Conservation (phyloP, 92 coral and sea anemone species). For the Galaxea fascicularis region DNA sequence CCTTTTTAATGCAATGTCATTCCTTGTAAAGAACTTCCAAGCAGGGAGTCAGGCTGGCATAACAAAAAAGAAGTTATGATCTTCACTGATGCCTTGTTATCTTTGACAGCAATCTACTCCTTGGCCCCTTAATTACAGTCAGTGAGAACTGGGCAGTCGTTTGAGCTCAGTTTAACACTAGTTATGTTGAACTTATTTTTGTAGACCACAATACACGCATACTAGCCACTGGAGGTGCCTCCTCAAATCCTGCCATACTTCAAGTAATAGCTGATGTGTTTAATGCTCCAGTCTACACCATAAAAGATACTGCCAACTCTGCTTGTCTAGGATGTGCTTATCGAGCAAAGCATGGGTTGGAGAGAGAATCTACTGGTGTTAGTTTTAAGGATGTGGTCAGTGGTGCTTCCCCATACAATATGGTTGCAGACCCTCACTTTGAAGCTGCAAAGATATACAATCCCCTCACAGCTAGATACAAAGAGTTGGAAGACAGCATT, state of each 20-base stretch:
- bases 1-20: too few relatives aligned
- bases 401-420: slow-evolving; percentile 75
- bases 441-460: slow-evolving; percentile 65
- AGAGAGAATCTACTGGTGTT: slow-evolving; percentile 55
- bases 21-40: too few relatives aligned
- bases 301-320: slow-evolving; percentile 94
- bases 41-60: too few relatives aligned
- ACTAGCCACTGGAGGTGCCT: slow-evolving; percentile 99
- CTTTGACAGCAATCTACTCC: too few relatives aligned
- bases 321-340: slow-evolving; percentile 98
- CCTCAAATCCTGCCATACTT: slow-evolving; percentile 89
- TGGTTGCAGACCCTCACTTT: slow-evolving; percentile 78
- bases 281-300: slow-evolving; percentile 93
- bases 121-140: too few relatives aligned
- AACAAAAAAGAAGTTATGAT: too few relatives aligned
- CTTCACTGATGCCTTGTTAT: too few relatives aligned
- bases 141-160: too few relatives aligned
- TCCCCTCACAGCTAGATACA: slow-evolving; percentile 79
- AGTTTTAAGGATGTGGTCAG: slow-evolving; percentile 77
- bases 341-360: slow-evolving; percentile 91
- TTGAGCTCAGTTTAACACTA: too few relatives aligned
- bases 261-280: slow-evolving; percentile 91
- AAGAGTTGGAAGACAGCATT: slow-evolving; percentile 74
- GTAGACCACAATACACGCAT: slow-evolving; percentile 81
- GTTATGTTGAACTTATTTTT: background rate